Evolutionary conservation across 2,113 vertebrate genomes (phyloP), one percentile per base, ranked within the genome.

Genomic region (Cephalopterus ornatus): DNA sequence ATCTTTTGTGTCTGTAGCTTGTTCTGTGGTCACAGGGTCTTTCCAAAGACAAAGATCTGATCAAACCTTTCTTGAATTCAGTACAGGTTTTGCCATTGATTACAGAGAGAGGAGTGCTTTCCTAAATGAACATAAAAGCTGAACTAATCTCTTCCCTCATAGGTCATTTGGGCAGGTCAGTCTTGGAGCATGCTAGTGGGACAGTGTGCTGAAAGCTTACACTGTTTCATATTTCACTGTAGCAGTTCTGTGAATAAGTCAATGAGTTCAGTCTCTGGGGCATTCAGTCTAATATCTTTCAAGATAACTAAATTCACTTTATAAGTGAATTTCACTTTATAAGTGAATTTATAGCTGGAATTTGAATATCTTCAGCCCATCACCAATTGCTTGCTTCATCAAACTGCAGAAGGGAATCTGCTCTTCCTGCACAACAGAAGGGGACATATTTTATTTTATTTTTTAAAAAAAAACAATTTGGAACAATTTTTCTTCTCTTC

Each of bases 291-390:
- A 91, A 92, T 61, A 82, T 27, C 52, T 89, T 86, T 92, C 35
- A 85, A 72, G 77, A 85, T 78, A 94, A 91, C 61, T 77, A 85
- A 71, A 92, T 91, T 91, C 23, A 65, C 52, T 87, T 92, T 72
- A 89, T 72, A 72, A 83, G 56, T 3, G 2, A 92, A 75, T 88
- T 91, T 92, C 21, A 68, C 52, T 85, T 91, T 72, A 87, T 65
- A 68, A 83, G 56, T 3, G 2, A 92, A 78, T 88, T 71, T 87
- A 62, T 72, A 70, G 7, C 19, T 85, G 32, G 27, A 93, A 82
- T 91, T 92, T 83, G 3, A 95, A 74, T 92, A 67, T 71, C 12
- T 71, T 71, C 44, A 89, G 23, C 46, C 50, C 19, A 50, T 61
- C 47, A 75, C 26, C 27, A 32, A 65, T 42, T 68, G 42, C 42